These are phyloP conservation scores for Barbus barbus DNA, from an alignment of 2,113 vertebrate genomes.

Conservation along the genomic window DNA sequence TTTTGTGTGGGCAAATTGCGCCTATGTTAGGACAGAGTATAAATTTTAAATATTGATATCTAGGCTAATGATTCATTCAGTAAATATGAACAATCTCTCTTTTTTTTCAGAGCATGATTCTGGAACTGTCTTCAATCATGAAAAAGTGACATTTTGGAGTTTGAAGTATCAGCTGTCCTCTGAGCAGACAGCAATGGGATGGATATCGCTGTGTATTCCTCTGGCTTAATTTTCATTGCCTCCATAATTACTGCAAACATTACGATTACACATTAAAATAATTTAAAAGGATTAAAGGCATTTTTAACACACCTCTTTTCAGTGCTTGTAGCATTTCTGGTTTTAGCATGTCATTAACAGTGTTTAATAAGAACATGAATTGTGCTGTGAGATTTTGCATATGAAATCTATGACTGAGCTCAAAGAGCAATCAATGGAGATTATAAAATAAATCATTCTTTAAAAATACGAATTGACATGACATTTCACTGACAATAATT, in stretches of 20 bases:
- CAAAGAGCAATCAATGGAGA: conserved; percentile 4
- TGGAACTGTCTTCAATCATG: conserved; percentile 96
- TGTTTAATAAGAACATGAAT: neutral
- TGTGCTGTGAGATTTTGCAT: neutral
- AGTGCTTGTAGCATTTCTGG: neutral
- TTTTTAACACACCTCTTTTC: neutral
- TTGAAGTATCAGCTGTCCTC: neutral
- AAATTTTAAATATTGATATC: neutral
- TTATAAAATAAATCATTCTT: neutral
- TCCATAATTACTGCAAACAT: neutral
- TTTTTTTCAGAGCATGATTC: conserved; percentile 89
- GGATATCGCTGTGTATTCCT: neutral
- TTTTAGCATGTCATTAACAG: neutral
- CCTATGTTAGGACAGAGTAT: too few species aligned
- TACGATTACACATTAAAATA: neutral
- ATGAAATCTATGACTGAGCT: conserved; percentile 4
- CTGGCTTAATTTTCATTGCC: conserved; percentile 13
- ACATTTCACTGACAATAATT: neutral
- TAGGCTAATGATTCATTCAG: neutral
- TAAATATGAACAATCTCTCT: neutral
- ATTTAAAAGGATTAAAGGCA: neutral
- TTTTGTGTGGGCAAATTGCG: too few species aligned
- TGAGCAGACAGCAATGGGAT: neutral
- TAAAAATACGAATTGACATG: neutral
- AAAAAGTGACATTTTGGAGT: conserved; percentile 80